Conservation (phyloP, 2,113 vertebrate genomes). For the Columba janthina region DNA sequence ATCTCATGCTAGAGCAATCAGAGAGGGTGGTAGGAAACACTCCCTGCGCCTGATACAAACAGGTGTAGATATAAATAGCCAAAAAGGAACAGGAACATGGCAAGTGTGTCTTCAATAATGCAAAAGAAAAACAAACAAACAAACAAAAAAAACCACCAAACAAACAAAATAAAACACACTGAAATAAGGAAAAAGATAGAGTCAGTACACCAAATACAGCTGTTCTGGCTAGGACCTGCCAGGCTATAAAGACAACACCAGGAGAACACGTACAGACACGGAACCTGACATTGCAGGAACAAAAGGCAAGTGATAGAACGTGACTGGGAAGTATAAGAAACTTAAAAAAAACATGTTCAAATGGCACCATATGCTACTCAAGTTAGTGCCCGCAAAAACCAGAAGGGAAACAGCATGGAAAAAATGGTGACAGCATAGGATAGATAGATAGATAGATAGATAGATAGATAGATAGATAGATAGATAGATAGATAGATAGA, state of each 20-base stretch:
- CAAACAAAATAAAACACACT: not conserved
- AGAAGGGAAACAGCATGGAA: not conserved
- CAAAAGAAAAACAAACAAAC: not conserved
- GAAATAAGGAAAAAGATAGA: not conserved
- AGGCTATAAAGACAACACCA: not conserved
- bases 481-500: no score
- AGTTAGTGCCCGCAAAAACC: not conserved
- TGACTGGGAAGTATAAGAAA: not conserved
- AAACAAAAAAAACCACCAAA: no score
- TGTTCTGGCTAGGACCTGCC: not conserved
- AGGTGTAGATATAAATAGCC: not conserved
- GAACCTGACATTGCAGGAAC: not conserved
- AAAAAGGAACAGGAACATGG: not conserved
- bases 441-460: no score
- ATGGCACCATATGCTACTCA: rapidly evolving
- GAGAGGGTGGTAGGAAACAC: not conserved
- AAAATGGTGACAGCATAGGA: not conserved
- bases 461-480: no score
- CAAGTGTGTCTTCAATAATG: not conserved
- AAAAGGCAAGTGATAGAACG: not conserved
- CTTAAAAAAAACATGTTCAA: not conserved
- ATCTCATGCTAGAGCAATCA: not conserved
- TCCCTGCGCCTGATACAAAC: not conserved
- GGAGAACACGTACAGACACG: not conserved
- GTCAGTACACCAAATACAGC: not conserved